These are phyloP conservation scores for Colistium nudipinnis DNA, from an alignment of 2,113 vertebrate species.

Conservation along the genomic window DNA sequence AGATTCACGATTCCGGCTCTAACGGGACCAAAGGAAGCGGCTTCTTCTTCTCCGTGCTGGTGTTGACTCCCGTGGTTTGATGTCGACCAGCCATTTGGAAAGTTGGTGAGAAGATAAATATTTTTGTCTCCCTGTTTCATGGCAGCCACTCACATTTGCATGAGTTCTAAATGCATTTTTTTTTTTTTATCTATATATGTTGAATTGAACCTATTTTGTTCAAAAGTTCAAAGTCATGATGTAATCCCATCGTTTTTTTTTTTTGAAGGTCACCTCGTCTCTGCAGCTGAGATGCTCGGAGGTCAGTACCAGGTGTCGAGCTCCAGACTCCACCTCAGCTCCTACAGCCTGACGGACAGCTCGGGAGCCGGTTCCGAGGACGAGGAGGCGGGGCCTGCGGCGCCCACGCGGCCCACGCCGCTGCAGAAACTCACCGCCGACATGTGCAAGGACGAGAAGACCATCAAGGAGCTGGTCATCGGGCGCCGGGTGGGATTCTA, in stretches of 20 bases:
- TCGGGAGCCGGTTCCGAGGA: slow-evolving; percentile 66
- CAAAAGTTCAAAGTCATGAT: too few species aligned
- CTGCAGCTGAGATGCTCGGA: slow-evolving; percentile 59
- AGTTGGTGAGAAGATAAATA: slow-evolving; percentile 56
- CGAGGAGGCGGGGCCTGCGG: slow-evolving; percentile 63
- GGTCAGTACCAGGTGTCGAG: slow-evolving; percentile 45
- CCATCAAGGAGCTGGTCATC: slow-evolving; percentile 89
- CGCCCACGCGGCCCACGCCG: slow-evolving; percentile 79
- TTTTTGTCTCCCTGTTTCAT: neutral
- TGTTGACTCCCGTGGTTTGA: slow-evolving; percentile 33
- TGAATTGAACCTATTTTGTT: too few species aligned
- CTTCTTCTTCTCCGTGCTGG: neutral
- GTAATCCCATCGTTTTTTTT: too few species aligned
- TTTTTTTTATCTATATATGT: too few species aligned
- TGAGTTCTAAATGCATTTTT: neutral
- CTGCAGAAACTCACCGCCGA: slow-evolving; percentile 89
- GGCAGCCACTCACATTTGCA: neutral
- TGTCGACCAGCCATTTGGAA: slow-evolving; percentile 11
- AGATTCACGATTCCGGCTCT: neutral
- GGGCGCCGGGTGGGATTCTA: slow-evolving; percentile 95
- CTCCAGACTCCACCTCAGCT: slow-evolving; percentile 50
- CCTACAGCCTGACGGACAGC: slow-evolving; percentile 83
- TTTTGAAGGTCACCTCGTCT: too few species aligned
- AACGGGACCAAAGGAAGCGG: neutral
- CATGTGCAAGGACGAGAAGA: slow-evolving; percentile 89